Base-by-base conservation (phyloP, 2,797 vertebrate genomes). In the Phrynocephalus vlangalii region DNA sequence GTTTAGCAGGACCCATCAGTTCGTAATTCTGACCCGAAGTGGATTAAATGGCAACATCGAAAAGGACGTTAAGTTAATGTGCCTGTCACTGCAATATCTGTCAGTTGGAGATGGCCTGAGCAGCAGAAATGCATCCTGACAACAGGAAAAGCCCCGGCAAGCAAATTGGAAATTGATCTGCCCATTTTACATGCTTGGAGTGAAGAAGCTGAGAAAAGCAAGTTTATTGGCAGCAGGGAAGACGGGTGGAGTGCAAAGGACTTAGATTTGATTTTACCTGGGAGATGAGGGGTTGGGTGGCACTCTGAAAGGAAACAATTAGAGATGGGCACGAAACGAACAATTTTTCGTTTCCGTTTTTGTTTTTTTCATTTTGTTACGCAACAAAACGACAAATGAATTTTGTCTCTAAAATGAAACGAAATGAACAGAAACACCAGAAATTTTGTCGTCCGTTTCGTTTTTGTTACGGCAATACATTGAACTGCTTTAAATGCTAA, bases 1-100 rank as follows among this genome's bases (percentile, higher is more conserved):
- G 67, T 92, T 93, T 87, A 93, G 83, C 70, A 78, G 91, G 75
- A 89, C 79, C 84, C 85, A 91, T 84, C 56, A 60, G 85, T 93
- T 88, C 89, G 86, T 86, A 86, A 90, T 67, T 89, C 90, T 94
- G 85, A 94, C 89, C 24, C 76, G 90, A 92, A 85, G 78, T 72
- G 63, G 76, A 90, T 86, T 77, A 93, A 92, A 94, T 89, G 90
- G 86, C 85, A 89, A 83, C 82, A 90, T 33, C 77, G 87, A 89
- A 85, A 90, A 88, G 88, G 87, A 91, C 87, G 71, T 5, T 1
- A 78, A 83, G 71, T 5, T 1, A 78, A 83, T 38, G 63, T 48
- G 18, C 33, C 11, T 13, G 60, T 70, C 87, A 73, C 38, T 50
- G 66, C 26, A 82, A 76, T 30, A 75, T 88, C 83, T 85, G 79